Conservation (phyloP, 2,797 vertebrate species). For the Dallia pectoralis region DNA sequence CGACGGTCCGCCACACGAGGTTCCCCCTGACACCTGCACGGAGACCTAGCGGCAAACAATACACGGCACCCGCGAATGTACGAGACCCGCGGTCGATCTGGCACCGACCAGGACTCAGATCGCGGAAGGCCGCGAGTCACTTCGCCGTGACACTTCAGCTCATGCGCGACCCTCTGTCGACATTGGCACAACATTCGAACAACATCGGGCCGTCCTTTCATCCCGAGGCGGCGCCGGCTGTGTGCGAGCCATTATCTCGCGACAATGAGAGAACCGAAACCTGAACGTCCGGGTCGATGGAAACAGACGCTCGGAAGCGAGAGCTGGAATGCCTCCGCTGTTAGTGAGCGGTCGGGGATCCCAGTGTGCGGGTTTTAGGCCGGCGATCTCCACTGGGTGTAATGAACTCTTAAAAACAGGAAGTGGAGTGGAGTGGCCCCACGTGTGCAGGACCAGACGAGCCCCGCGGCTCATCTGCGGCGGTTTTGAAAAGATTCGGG, state of each 20-base stretch:
- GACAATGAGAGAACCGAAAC: conserved; percentile 55
- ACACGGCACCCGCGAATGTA: background rate
- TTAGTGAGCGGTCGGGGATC: conserved; percentile 22
- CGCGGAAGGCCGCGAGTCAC: background rate
- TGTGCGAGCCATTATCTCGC: conserved; percentile 47
- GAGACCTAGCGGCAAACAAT: background rate
- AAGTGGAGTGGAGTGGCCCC: background rate
- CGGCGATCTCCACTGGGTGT: background rate
- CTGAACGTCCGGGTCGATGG: conserved; percentile 60
- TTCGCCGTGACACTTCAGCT: background rate
- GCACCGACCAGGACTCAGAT: background rate
- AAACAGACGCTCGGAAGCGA: conserved; percentile 43
- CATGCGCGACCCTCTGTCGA: background rate
- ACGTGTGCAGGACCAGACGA: conserved; percentile 38
- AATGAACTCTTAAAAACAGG: conserved; percentile 7
- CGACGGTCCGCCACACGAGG: background rate
- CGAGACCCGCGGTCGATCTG: background rate
- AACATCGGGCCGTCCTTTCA: background rate
- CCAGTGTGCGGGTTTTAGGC: background rate
- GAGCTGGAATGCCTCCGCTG: conserved; percentile 51
- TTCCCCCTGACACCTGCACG: background rate
- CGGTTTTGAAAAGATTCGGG: conserved; percentile 93
- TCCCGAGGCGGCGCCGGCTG: conserved; percentile 42
- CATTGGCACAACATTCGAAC: background rate
- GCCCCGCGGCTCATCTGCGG: conserved; percentile 93